These are phyloP conservation scores for Drosophila yooni DNA, from an alignment of 2,888 invertebrate genomes.

Conservation along the genomic window DNA sequence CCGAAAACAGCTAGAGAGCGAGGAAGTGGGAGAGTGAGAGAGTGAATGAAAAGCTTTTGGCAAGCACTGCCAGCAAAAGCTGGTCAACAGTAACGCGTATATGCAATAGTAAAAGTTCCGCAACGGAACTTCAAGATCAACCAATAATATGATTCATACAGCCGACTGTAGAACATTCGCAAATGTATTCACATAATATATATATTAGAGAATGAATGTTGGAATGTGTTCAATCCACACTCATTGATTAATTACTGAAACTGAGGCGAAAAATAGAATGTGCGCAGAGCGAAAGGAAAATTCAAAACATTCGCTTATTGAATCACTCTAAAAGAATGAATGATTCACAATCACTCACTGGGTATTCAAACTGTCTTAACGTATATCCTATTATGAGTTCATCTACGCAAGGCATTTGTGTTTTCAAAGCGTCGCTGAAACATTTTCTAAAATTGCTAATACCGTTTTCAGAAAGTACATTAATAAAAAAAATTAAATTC, in stretches of 20 bases:
- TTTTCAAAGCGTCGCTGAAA: neutral
- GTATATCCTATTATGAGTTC: neutral
- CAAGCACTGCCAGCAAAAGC: conserved; percentile 14
- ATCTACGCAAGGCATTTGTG: neutral
- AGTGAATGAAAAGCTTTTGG: conserved; percentile 40
- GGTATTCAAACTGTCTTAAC: neutral
- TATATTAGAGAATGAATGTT: conserved; percentile 6
- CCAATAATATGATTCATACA: conserved; percentile 42
- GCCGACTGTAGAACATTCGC: neutral
- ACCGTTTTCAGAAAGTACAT: neutral
- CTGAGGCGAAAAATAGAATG: conserved; percentile 23
- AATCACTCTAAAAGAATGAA: conserved; percentile 1
- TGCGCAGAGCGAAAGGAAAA: neutral
- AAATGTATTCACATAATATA: neutral
- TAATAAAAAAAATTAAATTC: neutral
- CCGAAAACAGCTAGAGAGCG: neutral
- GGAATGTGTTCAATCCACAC: conserved; percentile 15
- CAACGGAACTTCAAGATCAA: conserved; percentile 53
- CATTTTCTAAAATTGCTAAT: neutral
- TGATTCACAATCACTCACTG: conserved; percentile 15
- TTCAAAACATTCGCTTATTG: conserved; percentile 5
- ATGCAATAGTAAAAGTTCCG: conserved; percentile 39
- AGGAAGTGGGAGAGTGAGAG: conserved; percentile 3
- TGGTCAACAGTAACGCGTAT: conserved; percentile 21
- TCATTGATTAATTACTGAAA: conserved; percentile 24